These are phyloP conservation scores for Dolichomitus sp. DNA, from an alignment of 2,888 invertebrate species.

Conservation along the genomic window DNA sequence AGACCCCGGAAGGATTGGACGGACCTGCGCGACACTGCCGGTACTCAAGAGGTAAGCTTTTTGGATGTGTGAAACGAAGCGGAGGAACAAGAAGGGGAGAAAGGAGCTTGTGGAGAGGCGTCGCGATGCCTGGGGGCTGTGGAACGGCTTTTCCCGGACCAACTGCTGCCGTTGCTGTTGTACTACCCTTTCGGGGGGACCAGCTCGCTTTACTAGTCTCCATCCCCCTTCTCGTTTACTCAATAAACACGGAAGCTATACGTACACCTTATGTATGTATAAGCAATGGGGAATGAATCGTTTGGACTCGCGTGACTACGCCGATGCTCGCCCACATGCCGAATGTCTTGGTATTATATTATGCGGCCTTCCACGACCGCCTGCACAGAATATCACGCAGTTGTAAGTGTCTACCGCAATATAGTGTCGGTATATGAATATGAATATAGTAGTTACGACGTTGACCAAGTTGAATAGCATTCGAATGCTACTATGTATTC, in stretches of 20 bases:
- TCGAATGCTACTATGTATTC: neutral
- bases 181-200: conserved; percentile 30
- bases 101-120: conserved; percentile 61
- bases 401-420: neutral
- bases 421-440: neutral
- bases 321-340: conserved; percentile 27
- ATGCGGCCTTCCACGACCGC: conserved; percentile 21
- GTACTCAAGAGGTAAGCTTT: conserved; percentile 49
- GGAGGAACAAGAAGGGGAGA: conserved; percentile 31
- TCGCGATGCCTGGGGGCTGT: conserved; percentile 59
- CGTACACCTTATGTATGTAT: conserved; percentile 46
- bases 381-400: conserved; percentile 13
- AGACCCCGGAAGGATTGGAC: conserved; percentile 50
- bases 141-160: conserved; percentile 43
- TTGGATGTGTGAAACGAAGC: conserved; percentile 56
- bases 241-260: conserved; percentile 66
- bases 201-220: conserved; percentile 49
- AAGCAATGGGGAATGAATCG: conserved; percentile 35
- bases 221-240: conserved; percentile 60
- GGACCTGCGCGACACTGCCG: conserved; percentile 54
- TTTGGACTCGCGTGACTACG: conserved; percentile 37
- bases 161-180: conserved; percentile 38
- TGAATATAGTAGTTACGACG: conserved; percentile 1
- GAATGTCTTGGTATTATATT: conserved; percentile 27
- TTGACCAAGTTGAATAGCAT: neutral